Base-by-base conservation (phyloP, 2,797 vertebrate genomes). In the Eremophila alpestris region DNA sequence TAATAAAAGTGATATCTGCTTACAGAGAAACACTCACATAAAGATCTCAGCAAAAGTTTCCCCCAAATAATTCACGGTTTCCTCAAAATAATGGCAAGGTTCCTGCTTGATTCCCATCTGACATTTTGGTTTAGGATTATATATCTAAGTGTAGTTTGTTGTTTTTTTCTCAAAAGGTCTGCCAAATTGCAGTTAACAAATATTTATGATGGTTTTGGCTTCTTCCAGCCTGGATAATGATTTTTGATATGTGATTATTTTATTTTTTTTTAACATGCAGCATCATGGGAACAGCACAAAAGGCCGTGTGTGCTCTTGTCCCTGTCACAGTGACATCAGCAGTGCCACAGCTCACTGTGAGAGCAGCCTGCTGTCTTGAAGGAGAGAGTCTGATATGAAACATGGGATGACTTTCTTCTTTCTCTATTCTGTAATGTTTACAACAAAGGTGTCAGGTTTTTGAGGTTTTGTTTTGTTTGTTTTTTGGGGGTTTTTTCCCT, bases 201-300 rank as follows among this genome's bases (percentile, higher is more conserved):
- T 36, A 55, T 91, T 83, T 83, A 83, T 18, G 6, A 51, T 68
- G 86, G 41, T 46, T 88, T 90, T 80, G 32, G 52, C 54, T 91
- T 91, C 87, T 95, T 95, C 91, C 85, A 84, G 71, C 73, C 30
- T 51, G 45, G 48, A 86, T 77, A 90, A 87, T 49, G 69, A 70
- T 56, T 91, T 91, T 56, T 59, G 69, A 70, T 56, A 88, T 91
- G 52, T 59, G 11, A 34, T 55, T 34, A 8, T 27, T 58, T 58
- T 26, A 19, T 24, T n/a, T 36, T 58, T 26, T 78, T 86, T 48
- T 11, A 77, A 71, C 80, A 76, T 36, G 49, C 2, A 1, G 64
- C 59, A 49, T 94, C 69, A 93, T 88, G 91, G 87, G 83, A 86
- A 48, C 59, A 75, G 84, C 82, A 89, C 91, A 94, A 91, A 96